Conservation (phyloP, 2,797 vertebrate genomes). For the Moxostoma hubbsi region DNA sequence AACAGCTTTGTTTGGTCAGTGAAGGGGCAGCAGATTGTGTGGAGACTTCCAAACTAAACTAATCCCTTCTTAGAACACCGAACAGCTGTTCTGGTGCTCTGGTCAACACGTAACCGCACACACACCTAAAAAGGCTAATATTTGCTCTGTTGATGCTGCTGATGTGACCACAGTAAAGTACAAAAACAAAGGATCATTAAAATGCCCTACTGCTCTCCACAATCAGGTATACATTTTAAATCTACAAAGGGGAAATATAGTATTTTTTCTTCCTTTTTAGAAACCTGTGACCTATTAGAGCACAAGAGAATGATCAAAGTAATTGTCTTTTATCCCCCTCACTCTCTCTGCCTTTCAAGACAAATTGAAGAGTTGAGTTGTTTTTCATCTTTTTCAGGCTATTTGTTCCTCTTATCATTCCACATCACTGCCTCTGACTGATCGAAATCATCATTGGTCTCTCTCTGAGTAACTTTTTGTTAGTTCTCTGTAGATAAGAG, state of each 20-base stretch:
- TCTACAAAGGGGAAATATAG: constrained; percentile 13
- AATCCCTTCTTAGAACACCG: constrained; percentile 51
- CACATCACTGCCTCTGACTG: constrained; percentile 26
- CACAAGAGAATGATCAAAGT: constrained; percentile 10
- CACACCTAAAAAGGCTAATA: constrained; percentile 50
- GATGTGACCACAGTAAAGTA: constrained; percentile 30
- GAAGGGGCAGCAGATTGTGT: constrained; percentile 52
- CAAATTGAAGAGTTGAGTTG: background rate
- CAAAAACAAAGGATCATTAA: constrained; percentile 46
- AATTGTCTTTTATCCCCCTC: constrained; percentile 4
- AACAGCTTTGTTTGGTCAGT: constrained; percentile 51
- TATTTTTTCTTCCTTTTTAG: constrained; percentile 7
- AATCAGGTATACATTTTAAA: constrained; percentile 33
- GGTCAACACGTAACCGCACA: constrained; percentile 40
- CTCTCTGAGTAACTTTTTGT: background rate
- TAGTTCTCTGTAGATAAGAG: constrained; percentile 21
- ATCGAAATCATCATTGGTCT: constrained; percentile 13
- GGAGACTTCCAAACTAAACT: constrained; percentile 55
- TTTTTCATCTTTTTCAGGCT: constrained; percentile 28
- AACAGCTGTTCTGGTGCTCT: constrained; percentile 54
- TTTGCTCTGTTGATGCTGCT: constrained; percentile 44
- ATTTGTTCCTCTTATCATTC: constrained; percentile 35
- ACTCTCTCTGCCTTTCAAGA: background rate
- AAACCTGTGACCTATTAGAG: constrained; percentile 7
- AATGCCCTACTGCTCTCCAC: constrained; percentile 13